Conservation (phyloP, 2,888 invertebrate genomes). For the Galerucella nymphaeae region DNA sequence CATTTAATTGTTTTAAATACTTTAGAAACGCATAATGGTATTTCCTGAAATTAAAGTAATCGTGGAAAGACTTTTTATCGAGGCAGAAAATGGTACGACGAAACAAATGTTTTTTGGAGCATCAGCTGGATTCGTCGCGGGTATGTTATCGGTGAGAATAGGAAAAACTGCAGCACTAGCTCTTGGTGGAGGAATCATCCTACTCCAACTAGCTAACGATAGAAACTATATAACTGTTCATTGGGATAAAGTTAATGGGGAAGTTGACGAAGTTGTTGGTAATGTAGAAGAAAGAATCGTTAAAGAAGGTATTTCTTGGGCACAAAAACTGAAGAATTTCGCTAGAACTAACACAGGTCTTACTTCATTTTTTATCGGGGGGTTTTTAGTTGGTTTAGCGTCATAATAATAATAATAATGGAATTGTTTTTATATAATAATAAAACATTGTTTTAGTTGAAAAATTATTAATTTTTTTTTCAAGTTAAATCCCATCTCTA, state of each 20-base stretch:
- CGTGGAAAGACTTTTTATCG: neutral
- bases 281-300: conserved; percentile 19
- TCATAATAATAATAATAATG: neutral
- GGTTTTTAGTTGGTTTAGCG: conserved; percentile 27
- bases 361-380: conserved; percentile 28
- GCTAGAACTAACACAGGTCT: conserved; percentile 20
- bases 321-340: conserved; percentile 6
- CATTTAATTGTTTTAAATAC: neutral
- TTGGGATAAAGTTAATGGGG: conserved; percentile 23
- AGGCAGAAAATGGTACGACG: conserved; percentile 54
- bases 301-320: conserved; percentile 11
- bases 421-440: neutral
- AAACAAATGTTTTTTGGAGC: conserved; percentile 90
- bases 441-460: neutral
- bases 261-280: conserved; percentile 20
- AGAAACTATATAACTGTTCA: conserved; percentile 28
- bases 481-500: conserved; percentile 19
- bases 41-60: neutral
- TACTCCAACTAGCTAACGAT: conserved; percentile 32
- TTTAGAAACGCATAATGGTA: neutral
- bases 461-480: neutral
- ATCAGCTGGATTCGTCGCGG: conserved; percentile 84
- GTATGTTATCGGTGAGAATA: conserved; percentile 24
- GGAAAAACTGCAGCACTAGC: conserved; percentile 32
- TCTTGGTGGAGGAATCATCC: conserved; percentile 30